Percentiles rank a stretch among this genome's conserved stretches.
phyloP scores from a whole-genome alignment of 2,113 vertebrate genomes.

The Protomyctophum bolini region DNA sequence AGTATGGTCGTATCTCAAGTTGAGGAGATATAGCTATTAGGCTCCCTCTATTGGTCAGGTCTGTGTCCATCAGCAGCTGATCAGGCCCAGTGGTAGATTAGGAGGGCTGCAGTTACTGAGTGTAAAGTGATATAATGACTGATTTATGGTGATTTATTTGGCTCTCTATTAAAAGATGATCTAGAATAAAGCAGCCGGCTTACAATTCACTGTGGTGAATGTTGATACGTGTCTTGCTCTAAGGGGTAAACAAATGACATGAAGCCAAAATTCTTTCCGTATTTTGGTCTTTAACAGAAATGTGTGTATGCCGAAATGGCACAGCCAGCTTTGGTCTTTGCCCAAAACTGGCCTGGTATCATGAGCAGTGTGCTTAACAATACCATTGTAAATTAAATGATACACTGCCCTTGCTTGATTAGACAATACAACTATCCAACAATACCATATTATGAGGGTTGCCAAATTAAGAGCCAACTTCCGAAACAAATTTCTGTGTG shows the following conservation, averaged over 20 bases:
- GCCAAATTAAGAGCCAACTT: conserved; percentile 40
- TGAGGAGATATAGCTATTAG: conserved; percentile 64
- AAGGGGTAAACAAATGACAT: too few relatives aligned
- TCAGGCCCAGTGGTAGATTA: conserved; percentile 28
- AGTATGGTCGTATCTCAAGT: conserved; percentile 17
- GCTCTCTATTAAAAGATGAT: background rate
- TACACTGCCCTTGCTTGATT: conserved; percentile 40
- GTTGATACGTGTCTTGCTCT: too few relatives aligned
- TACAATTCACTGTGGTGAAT: too few relatives aligned
- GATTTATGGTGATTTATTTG: background rate
- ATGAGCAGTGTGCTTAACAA: conserved; percentile 1
- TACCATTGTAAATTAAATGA: conserved; percentile 29
- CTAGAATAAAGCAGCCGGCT: too few relatives aligned
- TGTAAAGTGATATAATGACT: background rate
- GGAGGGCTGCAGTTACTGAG: background rate
- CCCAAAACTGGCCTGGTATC: conserved; percentile 12
- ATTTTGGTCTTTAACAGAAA: background rate
- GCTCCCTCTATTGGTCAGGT: conserved; percentile 74
- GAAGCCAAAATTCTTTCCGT: too few relatives aligned
- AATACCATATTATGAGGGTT: conserved; percentile 40
- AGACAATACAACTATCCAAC: conserved; percentile 30
- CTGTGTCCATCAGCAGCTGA: conserved; percentile 38
- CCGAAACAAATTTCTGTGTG: conserved; percentile 33
- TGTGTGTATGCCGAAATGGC: background rate
- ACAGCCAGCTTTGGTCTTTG: conserved; percentile 14